Conservation (phyloP, 2,113 vertebrate species). For the Thalassarche chlororhynchos region DNA sequence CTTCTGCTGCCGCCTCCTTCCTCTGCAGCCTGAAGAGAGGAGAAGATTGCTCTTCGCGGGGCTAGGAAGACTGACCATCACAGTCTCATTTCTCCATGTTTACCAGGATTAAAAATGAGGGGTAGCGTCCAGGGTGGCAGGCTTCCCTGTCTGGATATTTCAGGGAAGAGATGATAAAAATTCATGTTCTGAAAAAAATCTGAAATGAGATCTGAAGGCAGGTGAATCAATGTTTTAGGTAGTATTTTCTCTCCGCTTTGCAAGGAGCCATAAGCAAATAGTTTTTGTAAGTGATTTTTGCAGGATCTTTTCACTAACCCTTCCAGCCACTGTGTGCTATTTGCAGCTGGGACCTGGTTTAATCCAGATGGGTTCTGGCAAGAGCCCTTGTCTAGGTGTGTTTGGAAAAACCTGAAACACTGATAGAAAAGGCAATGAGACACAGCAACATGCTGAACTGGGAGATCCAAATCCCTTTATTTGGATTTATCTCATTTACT, state of each 20-base stretch:
- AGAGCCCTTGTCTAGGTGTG: neutral
- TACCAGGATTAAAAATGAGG: neutral
- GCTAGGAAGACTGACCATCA: neutral
- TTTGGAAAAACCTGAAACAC: neutral
- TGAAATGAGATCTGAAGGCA: neutral
- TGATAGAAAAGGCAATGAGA: neutral
- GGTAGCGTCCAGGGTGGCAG: neutral
- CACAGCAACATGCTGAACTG: neutral
- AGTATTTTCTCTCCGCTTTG: neutral
- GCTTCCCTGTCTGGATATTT: neutral
- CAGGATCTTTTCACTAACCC: neutral
- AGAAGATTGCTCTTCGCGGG: neutral
- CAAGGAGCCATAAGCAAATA: neutral
- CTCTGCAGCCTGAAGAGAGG: neutral
- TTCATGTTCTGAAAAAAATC: neutral
- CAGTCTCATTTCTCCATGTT: neutral
- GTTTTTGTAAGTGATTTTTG: neutral
- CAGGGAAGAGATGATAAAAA: neutral
- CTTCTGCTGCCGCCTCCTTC: neutral
- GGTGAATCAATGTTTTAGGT: neutral
- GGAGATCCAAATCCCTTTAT: slow-evolving; percentile 42
- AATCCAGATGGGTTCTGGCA: neutral
- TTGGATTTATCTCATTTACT: slow-evolving; percentile 38
- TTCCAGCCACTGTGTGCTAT: neutral
- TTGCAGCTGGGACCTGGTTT: neutral